phyloP scores from a whole-genome alignment of 2,797 vertebrate genomes.

The Pelochelys cantorii region DNA sequence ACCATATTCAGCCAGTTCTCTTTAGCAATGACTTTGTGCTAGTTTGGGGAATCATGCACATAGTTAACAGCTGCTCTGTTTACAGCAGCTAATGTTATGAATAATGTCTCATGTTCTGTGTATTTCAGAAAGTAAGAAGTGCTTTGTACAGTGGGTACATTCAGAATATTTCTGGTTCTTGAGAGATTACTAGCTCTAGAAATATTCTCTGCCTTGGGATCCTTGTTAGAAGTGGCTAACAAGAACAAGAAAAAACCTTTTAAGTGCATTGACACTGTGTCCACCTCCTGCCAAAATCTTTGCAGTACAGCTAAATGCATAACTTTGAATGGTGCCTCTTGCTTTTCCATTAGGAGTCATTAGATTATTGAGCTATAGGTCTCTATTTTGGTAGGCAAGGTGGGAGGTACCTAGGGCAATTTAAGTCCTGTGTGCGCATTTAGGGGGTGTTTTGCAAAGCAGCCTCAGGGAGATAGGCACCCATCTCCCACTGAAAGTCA shows the following conservation, averaged over 20 bases:
- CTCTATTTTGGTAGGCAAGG: not conserved
- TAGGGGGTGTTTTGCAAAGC: not conserved
- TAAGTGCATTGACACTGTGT: accelerated
- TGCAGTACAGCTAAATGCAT: not conserved
- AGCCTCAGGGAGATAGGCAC: not conserved
- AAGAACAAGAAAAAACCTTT: not conserved
- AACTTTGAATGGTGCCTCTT: accelerated
- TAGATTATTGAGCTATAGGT: not conserved
- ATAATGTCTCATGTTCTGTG: accelerated
- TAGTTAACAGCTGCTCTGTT: not conserved
- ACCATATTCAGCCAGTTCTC: not conserved
- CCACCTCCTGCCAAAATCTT: not conserved
- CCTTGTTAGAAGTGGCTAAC: not conserved
- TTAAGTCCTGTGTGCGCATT: not conserved
- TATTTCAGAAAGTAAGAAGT: not conserved
- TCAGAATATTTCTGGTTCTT: not conserved
- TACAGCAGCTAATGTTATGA: not conserved
- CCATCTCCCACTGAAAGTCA: not conserved
- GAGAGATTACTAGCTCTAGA: accelerated
- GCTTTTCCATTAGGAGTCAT: not conserved
- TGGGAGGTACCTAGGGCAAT: not conserved
- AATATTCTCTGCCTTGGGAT: accelerated
- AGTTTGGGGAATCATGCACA: not conserved
- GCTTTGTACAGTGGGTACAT: no score
- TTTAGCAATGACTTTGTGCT: not conserved